A percentile compares a stretch with the other conserved stretches of the same genome.
Conservation (phyloP, 2,797 vertebrate species). For the Hephaestus fuliginosus region DNA sequence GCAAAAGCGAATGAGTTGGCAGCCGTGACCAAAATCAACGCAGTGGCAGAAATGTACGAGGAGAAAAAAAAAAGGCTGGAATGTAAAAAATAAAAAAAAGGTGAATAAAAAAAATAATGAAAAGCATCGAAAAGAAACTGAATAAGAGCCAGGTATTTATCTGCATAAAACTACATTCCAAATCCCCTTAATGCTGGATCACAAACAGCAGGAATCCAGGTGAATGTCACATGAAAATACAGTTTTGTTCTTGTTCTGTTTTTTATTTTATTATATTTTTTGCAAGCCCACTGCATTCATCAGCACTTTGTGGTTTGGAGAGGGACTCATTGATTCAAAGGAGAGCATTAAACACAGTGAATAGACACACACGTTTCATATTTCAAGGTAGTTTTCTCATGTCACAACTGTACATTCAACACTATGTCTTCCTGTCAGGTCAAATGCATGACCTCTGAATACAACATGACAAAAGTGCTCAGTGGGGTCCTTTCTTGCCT, state of each 20-base stretch:
- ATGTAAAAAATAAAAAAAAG: slow-evolving; percentile 17
- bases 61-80: not conserved
- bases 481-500: not conserved
- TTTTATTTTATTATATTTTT: not conserved
- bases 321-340: slow-evolving; percentile 21
- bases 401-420: slow-evolving; percentile 22
- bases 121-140: slow-evolving; percentile 24
- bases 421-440: not conserved
- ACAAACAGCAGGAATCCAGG: slow-evolving; percentile 10
- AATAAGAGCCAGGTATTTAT: slow-evolving; percentile 23
- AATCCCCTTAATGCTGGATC: slow-evolving; percentile 11
- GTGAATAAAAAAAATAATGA: slow-evolving; percentile 47
- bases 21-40: slow-evolving; percentile 59
- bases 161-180: slow-evolving; percentile 36
- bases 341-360: slow-evolving; percentile 16
- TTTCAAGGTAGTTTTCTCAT: slow-evolving; percentile 36
- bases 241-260: slow-evolving; percentile 30
- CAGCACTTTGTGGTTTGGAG: slow-evolving; percentile 22
- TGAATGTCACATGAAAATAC: slow-evolving; percentile 18
- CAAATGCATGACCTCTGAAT: not conserved
- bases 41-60: slow-evolving; percentile 25
- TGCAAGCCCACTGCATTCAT: slow-evolving; percentile 11
- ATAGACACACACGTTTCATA: slow-evolving; percentile 2
- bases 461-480: not conserved
- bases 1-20: slow-evolving; percentile 31